Evolutionary conservation across 1,140 invertebrate genomes (phyloP).

Genomic region (Amphibalanus amphitrite): DNA sequence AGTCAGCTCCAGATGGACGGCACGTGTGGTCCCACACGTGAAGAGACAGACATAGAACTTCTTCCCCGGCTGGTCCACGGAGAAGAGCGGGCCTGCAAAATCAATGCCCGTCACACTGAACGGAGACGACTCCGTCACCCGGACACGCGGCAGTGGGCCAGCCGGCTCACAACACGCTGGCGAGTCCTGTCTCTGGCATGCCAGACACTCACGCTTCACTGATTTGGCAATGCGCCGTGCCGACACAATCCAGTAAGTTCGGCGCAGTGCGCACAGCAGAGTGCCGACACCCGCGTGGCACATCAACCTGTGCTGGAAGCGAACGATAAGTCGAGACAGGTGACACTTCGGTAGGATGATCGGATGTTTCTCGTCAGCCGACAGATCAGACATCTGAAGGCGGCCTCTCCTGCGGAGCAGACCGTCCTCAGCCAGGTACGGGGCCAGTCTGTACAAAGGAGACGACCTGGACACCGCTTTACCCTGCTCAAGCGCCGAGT

Average conservation of each 20-base stretch:
- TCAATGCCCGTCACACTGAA: slow-evolving; percentile 10
- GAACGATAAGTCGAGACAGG: slow-evolving; percentile 3
- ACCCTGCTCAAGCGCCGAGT: background rate
- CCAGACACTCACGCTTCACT: slow-evolving; percentile 8
- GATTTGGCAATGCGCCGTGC: slow-evolving; percentile 7
- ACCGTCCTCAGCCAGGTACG: background rate
- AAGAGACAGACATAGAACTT: slow-evolving; percentile 9
- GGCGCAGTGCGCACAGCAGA: slow-evolving; percentile 5
- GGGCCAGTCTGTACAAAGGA: background rate
- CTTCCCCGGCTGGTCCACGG: slow-evolving; percentile 7
- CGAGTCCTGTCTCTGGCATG: slow-evolving; percentile 1
- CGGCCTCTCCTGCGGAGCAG: background rate
- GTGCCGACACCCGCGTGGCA: slow-evolving; percentile 9
- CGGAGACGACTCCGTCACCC: background rate
- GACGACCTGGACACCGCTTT: background rate
- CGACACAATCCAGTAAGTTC: slow-evolving; percentile 10
- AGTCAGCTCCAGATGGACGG: slow-evolving; percentile 8
- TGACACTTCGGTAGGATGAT: slow-evolving; percentile 9
- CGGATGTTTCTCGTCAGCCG: slow-evolving; percentile 10
- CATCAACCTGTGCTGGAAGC: slow-evolving; percentile 8
- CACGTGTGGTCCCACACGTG: slow-evolving; percentile 4
- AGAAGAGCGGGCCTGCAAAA: slow-evolving; percentile 10
- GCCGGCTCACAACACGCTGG: slow-evolving; percentile 4
- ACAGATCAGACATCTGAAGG: slow-evolving; percentile 3
- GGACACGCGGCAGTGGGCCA: background rate